Evolutionary conservation across 2,888 invertebrate species (phyloP).

Genomic region (Trissolcus brochymenae): DNA sequence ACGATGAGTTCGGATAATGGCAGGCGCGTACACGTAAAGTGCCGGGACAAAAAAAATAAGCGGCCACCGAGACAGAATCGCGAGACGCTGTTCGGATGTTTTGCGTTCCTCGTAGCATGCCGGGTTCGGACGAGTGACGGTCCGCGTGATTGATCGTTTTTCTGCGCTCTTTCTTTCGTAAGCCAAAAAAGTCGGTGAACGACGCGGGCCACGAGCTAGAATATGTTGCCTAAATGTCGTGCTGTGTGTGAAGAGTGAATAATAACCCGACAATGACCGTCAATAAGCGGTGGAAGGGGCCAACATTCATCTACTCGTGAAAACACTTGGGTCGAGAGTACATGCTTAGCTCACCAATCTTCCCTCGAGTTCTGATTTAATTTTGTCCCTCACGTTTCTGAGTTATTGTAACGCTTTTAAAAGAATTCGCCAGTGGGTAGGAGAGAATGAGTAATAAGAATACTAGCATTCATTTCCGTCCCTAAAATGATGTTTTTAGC

Average conservation of each 20-base stretch:
- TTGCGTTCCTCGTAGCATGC: constrained; percentile 41
- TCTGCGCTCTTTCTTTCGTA: constrained; percentile 8
- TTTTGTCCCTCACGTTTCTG: too few species aligned
- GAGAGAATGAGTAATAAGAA: too few species aligned
- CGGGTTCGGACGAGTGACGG: constrained; percentile 19
- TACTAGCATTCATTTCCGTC: constrained; percentile 4
- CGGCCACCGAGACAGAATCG: constrained; percentile 18
- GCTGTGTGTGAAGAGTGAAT: constrained; percentile 1
- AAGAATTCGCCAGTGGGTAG: too few species aligned
- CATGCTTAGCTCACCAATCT: neutral
- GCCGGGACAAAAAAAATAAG: constrained; percentile 30
- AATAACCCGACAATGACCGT: constrained; percentile 17
- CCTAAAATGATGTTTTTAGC: constrained; percentile 1
- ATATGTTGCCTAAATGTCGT: too few species aligned
- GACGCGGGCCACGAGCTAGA: neutral
- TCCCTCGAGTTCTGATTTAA: neutral
- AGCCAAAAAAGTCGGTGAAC: constrained; percentile 23
- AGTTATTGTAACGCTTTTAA: too few species aligned
- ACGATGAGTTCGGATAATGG: constrained; percentile 49
- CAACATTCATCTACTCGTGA: constrained; percentile 13
- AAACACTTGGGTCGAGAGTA: constrained; percentile 12
- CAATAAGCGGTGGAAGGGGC: constrained; percentile 14
- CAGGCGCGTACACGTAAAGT: constrained; percentile 27
- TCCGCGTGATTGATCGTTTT: constrained; percentile 34
- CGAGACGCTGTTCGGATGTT: constrained; percentile 44